Evolutionary conservation across 1,140 invertebrate species (phyloP).

Genomic region (Heliconius nattereri): DNA sequence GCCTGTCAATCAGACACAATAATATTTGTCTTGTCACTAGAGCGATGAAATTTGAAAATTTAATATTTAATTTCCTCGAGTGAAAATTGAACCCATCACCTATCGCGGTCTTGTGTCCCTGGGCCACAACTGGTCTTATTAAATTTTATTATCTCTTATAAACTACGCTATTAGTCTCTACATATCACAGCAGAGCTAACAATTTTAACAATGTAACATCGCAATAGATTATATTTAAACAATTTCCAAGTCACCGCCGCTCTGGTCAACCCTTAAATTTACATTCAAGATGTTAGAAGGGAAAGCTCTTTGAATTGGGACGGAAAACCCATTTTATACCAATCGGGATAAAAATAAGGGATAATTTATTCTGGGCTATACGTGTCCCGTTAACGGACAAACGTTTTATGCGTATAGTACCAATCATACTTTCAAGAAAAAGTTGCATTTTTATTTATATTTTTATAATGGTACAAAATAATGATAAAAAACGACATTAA

Average conservation of each 20-base stretch:
- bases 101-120: no score
- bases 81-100: no score
- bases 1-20: no score
- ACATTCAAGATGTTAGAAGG: conserved; percentile 37
- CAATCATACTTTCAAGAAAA: background rate
- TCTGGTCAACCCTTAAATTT: conserved; percentile 32
- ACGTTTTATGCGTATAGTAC: conserved; percentile 31
- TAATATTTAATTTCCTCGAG: no score
- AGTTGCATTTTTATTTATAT: background rate
- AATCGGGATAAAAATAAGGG: conserved; percentile 47
- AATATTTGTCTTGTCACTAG: no score
- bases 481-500: background rate
- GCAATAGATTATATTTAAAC: conserved; percentile 12
- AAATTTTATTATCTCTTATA: no score
- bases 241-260: conserved; percentile 20
- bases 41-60: no score
- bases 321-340: conserved; percentile 38
- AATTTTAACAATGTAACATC: background rate
- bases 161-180: no score
- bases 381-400: conserved; percentile 42
- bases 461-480: background rate
- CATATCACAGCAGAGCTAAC: no score
- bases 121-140: no score
- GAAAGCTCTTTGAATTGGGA: conserved; percentile 35
- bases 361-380: conserved; percentile 44